phyloP scores from a whole-genome alignment of 2,113 vertebrate species.

The Grammomys surdaster region DNA sequence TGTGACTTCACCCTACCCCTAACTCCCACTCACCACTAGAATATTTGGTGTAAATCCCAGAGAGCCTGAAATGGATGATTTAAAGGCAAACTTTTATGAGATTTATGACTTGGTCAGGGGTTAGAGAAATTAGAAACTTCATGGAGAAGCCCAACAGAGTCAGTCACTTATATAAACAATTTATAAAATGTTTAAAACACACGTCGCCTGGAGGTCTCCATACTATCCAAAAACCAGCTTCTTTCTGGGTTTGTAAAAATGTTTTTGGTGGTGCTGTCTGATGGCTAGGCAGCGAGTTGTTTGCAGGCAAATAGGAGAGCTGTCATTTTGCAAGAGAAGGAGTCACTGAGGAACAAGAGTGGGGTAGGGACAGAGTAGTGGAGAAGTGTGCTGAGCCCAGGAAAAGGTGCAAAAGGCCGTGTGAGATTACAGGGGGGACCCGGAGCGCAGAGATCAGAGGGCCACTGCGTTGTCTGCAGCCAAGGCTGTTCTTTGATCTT shows the following conservation, averaged over 20 bases:
- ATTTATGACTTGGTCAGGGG: background rate
- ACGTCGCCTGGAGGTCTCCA: background rate
- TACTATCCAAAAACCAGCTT: conserved; percentile 15
- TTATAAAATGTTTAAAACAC: background rate
- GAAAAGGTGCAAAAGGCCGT: conserved; percentile 27
- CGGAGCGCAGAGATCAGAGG: conserved; percentile 41
- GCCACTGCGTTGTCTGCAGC: conserved; percentile 11
- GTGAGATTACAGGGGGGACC: background rate
- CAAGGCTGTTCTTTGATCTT: conserved; percentile 73
- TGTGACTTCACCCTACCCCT: background rate
- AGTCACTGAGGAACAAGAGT: background rate
- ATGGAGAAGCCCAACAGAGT: background rate
- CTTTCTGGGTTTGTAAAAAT: background rate
- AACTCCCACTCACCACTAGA: background rate
- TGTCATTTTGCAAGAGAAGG: background rate
- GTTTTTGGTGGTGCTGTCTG: background rate
- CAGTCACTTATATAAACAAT: background rate
- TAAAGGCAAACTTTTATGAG: background rate
- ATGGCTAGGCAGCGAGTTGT: background rate
- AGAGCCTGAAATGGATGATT: background rate
- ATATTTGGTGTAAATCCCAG: background rate
- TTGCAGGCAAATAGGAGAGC: background rate
- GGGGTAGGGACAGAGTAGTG: background rate
- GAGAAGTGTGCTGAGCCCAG: conserved; percentile 61
- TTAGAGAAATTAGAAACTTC: background rate